phyloP scores from a whole-genome alignment of 2,113 vertebrate genomes.

The Xiphophorus couchianus region DNA sequence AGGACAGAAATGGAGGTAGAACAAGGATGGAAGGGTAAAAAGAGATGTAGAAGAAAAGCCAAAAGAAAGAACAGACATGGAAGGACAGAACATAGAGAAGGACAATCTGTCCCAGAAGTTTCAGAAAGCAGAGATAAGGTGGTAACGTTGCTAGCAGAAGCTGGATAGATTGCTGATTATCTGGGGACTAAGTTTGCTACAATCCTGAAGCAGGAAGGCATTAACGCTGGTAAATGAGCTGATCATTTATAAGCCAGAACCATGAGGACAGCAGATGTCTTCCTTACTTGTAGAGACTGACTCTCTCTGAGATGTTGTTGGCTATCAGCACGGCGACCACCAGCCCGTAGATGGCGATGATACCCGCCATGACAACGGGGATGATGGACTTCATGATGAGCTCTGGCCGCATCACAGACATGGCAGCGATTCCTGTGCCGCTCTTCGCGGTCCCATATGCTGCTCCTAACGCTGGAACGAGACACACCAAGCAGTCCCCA shows the following conservation, averaged over 20 bases:
- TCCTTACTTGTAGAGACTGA: constrained; percentile 93
- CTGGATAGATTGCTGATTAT: not conserved
- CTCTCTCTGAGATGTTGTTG: constrained; percentile 85
- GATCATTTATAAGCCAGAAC: not conserved
- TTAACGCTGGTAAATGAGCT: too few relatives aligned
- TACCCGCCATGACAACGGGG: constrained; percentile 98
- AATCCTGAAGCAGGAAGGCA: not conserved
- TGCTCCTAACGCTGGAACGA: constrained; percentile 88
- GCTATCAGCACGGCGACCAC: constrained; percentile 99
- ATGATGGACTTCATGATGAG: constrained; percentile 99
- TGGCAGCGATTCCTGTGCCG: constrained; percentile 96
- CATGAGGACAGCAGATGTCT: not conserved
- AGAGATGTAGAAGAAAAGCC: too few relatives aligned
- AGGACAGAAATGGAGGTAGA: not conserved
- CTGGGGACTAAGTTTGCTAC: not conserved
- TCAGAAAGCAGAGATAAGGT: not conserved
- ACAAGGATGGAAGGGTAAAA: not conserved
- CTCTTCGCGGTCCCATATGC: constrained; percentile 99
- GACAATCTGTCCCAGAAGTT: not conserved
- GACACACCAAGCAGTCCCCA: not conserved
- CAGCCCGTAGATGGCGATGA: constrained; percentile 98
- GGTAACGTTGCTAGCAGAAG: not conserved
- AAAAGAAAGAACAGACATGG: too few relatives aligned
- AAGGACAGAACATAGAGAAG: too few relatives aligned
- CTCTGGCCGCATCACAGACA: constrained; percentile 99